These are phyloP conservation scores for Temnopleurus reevesii DNA, from an alignment of 53 echinoderm and acorn worm genomes.

Conservation along the genomic window DNA sequence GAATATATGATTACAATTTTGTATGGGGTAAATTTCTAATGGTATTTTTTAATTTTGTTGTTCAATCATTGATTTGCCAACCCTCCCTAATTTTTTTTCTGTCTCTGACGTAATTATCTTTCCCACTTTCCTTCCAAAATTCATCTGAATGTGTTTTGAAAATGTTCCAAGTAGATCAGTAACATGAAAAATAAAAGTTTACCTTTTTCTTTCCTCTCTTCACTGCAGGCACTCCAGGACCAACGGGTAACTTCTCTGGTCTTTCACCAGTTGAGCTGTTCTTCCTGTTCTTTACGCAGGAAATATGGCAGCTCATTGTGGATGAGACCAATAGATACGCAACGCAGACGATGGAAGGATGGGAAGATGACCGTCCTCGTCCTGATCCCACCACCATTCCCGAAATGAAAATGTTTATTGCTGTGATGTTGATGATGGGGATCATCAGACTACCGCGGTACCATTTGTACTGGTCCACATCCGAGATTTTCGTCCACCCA, in stretches of 20 bases:
- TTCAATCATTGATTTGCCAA: too few relatives aligned
- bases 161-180: too few relatives aligned
- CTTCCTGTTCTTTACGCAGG: constrained; percentile 26
- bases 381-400: background rate
- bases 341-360: background rate
- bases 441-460: background rate
- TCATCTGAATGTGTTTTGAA: too few relatives aligned
- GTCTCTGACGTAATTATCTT: too few relatives aligned
- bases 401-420: background rate
- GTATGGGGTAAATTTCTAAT: too few relatives aligned
- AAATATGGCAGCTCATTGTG: constrained; percentile 18
- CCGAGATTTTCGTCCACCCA: background rate
- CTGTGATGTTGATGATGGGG: background rate
- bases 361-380: background rate
- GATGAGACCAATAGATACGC: constrained; percentile 39
- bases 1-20: too few relatives aligned
- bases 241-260: constrained; percentile 10
- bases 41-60: too few relatives aligned
- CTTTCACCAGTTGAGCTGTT: constrained; percentile 35
- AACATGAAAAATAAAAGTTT: too few relatives aligned
- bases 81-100: too few relatives aligned
- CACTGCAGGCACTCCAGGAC: constrained; percentile 39
- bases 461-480: background rate
- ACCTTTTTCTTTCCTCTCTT: too few relatives aligned
- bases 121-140: too few relatives aligned